phyloP scores from a whole-genome alignment of 2,113 vertebrate species.

The Rana temporaria region DNA sequence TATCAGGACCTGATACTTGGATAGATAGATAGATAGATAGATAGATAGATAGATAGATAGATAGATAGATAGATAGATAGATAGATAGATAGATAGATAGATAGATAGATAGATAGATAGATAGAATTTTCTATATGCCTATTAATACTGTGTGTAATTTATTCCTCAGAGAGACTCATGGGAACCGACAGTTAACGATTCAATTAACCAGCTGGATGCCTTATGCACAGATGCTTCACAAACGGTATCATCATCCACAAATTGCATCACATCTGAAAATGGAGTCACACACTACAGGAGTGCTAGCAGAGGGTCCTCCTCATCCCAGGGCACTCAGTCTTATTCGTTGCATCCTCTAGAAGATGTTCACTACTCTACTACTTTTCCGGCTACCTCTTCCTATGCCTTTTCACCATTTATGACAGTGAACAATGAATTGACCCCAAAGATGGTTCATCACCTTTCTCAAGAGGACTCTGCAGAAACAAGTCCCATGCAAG shows the following conservation, averaged over 20 bases:
- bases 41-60: too few relatives aligned
- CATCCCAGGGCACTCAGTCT: slow-evolving; percentile 71
- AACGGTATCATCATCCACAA: slow-evolving; percentile 65
- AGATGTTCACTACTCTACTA: slow-evolving; percentile 79
- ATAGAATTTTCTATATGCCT: not conserved
- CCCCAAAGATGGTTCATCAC: slow-evolving; percentile 74
- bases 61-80: too few relatives aligned
- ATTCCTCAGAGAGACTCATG: slow-evolving; percentile 84
- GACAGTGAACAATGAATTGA: slow-evolving; percentile 74
- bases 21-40: too few relatives aligned
- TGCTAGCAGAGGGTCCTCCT: slow-evolving; percentile 70
- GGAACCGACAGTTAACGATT: slow-evolving; percentile 80
- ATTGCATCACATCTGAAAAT: slow-evolving; percentile 73
- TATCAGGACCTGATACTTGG: too few relatives aligned
- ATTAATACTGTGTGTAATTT: not conserved
- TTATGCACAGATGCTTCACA: slow-evolving; percentile 75
- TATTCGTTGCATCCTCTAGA: slow-evolving; percentile 85
- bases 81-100: too few relatives aligned
- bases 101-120: too few relatives aligned
- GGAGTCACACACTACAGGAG: slow-evolving; percentile 75
- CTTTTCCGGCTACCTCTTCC: slow-evolving; percentile 72
- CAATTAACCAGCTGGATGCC: slow-evolving; percentile 73
- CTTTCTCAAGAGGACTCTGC: slow-evolving; percentile 70
- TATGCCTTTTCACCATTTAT: slow-evolving; percentile 79
- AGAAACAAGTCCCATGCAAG: slow-evolving; percentile 66